Evolutionary conservation across 1,140 invertebrate species (phyloP).

Genomic region (Drosophila pseudoobscura): DNA sequence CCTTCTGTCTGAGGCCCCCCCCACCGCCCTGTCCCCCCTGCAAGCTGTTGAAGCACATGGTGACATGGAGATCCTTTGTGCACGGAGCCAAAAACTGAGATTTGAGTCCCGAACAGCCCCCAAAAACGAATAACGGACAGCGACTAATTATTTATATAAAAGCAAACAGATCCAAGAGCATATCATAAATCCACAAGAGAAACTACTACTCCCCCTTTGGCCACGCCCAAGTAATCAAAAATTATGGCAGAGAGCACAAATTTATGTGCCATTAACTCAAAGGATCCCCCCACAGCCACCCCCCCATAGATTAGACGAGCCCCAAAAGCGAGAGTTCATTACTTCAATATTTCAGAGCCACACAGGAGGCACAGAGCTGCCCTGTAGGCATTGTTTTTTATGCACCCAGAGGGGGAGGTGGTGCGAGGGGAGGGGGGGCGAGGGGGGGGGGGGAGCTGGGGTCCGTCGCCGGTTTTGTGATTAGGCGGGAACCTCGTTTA

Average conservation of each 20-base stretch:
- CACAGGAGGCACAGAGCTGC: conserved; percentile 60
- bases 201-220: conserved; percentile 24
- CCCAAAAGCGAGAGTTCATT: conserved; percentile 70
- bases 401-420: not conserved
- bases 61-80: conserved; percentile 48
- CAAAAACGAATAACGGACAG: too few species aligned
- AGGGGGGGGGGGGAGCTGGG: too few species aligned
- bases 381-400: conserved; percentile 39
- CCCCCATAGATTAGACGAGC: conserved; percentile 11
- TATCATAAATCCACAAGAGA: conserved; percentile 48
- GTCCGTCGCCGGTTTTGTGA: conserved; percentile 61
- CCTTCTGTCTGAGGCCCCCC: conserved; percentile 19
- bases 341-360: conserved; percentile 73
- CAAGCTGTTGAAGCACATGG: conserved; percentile 72
- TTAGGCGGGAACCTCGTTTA: conserved; percentile 75
- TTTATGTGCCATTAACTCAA: conserved; percentile 80
- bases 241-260: conserved; percentile 68
- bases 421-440: not conserved
- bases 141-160: too few species aligned
- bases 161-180: not conserved
- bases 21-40: conserved; percentile 5
- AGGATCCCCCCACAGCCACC: conserved; percentile 7
- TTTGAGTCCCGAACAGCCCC: too few species aligned
- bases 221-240: conserved; percentile 77
- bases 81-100: not conserved